phyloP scores from a whole-genome alignment of 1,140 invertebrate genomes.

The Pinna nobilis region DNA sequence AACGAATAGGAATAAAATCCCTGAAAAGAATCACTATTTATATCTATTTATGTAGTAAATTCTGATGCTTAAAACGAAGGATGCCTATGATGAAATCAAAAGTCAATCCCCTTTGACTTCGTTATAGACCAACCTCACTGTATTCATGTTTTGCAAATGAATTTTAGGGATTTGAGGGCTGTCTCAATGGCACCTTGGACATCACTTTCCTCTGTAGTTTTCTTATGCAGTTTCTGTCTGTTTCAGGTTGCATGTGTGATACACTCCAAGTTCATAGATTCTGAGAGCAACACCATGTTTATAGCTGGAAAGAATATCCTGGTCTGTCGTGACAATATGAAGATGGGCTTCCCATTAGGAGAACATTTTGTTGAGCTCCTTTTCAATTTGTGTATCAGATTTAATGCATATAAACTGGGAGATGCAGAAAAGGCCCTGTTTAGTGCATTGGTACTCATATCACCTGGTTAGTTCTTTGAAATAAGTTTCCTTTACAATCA shows the following conservation, averaged over 20 bases:
- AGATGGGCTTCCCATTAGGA: constrained; percentile 68
- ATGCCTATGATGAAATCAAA: too few relatives aligned
- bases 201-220: too few relatives aligned
- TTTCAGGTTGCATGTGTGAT: constrained; percentile 73
- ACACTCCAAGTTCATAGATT: constrained; percentile 71
- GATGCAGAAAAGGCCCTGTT: constrained; percentile 96
- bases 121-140: too few relatives aligned
- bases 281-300: constrained; percentile 69
- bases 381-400: constrained; percentile 96
- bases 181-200: too few relatives aligned
- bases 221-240: neutral
- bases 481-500: too few relatives aligned
- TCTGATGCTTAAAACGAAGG: too few relatives aligned
- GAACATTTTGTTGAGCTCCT: constrained; percentile 92
- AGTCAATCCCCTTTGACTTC: too few relatives aligned
- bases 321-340: constrained; percentile 71
- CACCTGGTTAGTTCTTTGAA: constrained; percentile 80
- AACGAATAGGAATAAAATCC: too few relatives aligned
- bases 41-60: too few relatives aligned
- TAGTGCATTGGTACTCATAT: constrained; percentile 95
- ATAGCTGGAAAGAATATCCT: constrained; percentile 62
- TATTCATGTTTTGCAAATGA: too few relatives aligned
- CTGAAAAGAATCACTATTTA: too few relatives aligned
- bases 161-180: too few relatives aligned
- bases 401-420: constrained; percentile 91